Evolutionary conservation across 2,797 vertebrate genomes (phyloP).

Genomic region (Diglossa cyanea): DNA sequence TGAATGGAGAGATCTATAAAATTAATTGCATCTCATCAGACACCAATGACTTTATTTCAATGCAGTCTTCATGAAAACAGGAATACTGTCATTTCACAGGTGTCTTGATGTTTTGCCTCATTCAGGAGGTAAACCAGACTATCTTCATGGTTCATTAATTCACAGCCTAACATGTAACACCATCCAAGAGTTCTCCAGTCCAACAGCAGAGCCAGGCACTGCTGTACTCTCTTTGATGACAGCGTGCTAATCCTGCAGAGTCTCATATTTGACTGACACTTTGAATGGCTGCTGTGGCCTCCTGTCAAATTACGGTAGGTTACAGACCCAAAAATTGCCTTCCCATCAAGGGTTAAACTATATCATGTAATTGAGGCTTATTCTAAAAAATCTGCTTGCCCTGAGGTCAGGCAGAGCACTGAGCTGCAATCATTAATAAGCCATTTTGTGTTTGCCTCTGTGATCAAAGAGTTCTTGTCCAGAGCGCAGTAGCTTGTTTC

Average conservation of each 20-base stretch:
- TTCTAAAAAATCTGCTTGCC: conserved; percentile 23
- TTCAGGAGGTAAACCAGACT: not conserved
- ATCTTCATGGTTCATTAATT: not conserved
- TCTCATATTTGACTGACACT: not conserved
- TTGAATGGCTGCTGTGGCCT: not conserved
- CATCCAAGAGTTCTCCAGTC: not conserved
- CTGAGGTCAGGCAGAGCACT: conserved; percentile 49
- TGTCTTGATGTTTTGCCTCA: not conserved
- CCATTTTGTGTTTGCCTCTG: conserved; percentile 62
- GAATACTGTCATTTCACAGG: not conserved
- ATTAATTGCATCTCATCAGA: not conserved
- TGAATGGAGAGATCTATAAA: not conserved
- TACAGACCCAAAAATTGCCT: not conserved
- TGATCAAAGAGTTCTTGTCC: conserved; percentile 52
- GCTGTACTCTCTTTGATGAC: rapidly evolving
- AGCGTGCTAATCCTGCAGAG: not conserved
- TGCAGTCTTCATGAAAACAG: not conserved
- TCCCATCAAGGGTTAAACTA: conserved; percentile 43
- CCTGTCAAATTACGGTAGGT: not conserved
- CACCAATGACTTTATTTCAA: not conserved
- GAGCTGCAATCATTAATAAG: conserved; percentile 60
- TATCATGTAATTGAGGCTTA: not conserved
- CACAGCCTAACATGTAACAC: not conserved
- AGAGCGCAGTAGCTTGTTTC: conserved; percentile 43
- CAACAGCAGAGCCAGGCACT: not conserved